Percentiles rank a stretch among this genome's conserved stretches.
Evolutionary conservation across 2,888 invertebrate genomes (phyloP).

Genomic region (Coronaproctus castanopsis): DNA sequence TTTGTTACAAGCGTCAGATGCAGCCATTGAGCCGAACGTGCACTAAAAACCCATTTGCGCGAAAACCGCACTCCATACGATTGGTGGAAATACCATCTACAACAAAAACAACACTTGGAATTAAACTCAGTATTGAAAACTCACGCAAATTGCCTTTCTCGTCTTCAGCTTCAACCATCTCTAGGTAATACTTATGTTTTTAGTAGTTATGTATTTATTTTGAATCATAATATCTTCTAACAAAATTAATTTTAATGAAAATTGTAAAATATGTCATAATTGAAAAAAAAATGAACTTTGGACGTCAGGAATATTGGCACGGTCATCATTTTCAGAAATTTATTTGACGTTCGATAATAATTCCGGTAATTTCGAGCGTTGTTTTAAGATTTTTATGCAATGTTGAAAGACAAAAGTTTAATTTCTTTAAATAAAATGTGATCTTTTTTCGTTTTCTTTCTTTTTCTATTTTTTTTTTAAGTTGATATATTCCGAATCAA

Average conservation of each 20-base stretch:
- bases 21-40: slow-evolving; percentile 35
- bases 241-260: background rate
- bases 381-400: too few relatives aligned
- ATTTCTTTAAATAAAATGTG: too few relatives aligned
- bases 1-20: slow-evolving; percentile 54
- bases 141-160: slow-evolving; percentile 27
- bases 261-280: background rate
- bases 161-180: slow-evolving; percentile 44
- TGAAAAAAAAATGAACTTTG: background rate
- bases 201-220: slow-evolving; percentile 1
- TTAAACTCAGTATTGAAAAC: slow-evolving; percentile 40
- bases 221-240: slow-evolving; percentile 1
- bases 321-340: background rate
- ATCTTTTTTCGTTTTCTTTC: too few relatives aligned
- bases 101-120: slow-evolving; percentile 36
- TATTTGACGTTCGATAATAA: too few relatives aligned
- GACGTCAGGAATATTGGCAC: background rate
- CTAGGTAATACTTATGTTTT: slow-evolving; percentile 34
- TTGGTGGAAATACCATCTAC: slow-evolving; percentile 57
- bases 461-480: too few relatives aligned
- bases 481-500: too few relatives aligned
- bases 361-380: too few relatives aligned
- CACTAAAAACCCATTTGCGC: slow-evolving; percentile 31
- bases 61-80: slow-evolving; percentile 58
- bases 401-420: too few relatives aligned